These are phyloP conservation scores for Nephrotoma appendiculata DNA, from an alignment of 2,888 invertebrate species.

Conservation along the genomic window DNA sequence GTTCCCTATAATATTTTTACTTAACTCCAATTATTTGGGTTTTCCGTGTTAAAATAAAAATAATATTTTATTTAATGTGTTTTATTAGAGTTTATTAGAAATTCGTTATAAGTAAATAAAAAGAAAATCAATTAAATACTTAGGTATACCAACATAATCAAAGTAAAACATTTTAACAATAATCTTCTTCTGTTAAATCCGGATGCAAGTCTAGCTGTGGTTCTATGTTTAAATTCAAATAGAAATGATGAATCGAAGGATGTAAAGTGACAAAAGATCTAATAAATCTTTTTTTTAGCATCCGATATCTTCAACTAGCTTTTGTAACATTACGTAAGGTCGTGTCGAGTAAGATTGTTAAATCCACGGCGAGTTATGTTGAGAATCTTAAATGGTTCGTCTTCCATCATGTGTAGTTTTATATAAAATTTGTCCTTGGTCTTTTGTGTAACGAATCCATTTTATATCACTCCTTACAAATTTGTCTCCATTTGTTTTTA, in stretches of 20 bases:
- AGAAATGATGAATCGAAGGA: too few species aligned
- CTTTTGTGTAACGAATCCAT: too few species aligned
- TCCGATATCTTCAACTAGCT: too few species aligned
- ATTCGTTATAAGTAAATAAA: not conserved
- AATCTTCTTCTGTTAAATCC: not conserved
- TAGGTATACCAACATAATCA: not conserved
- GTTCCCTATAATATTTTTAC: not conserved
- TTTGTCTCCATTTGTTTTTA: too few species aligned
- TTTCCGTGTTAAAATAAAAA: too few species aligned
- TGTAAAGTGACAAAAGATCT: not conserved
- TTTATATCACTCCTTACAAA: too few species aligned
- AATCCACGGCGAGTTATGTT: not conserved
- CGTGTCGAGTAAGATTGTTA: not conserved
- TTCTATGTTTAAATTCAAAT: too few species aligned
- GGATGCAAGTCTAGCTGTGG: not conserved
- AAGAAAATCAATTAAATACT: not conserved
- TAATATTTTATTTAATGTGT: not conserved
- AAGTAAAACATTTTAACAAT: not conserved
- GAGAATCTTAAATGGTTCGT: not conserved
- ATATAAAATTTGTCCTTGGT: not conserved
- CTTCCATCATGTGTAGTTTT: not conserved
- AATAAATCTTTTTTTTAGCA: not conserved
- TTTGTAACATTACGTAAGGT: too few species aligned
- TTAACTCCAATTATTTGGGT: not conserved
- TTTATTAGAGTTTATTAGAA: not conserved